phyloP scores from a whole-genome alignment of 1,140 invertebrate genomes.

The Cydia amplana region DNA sequence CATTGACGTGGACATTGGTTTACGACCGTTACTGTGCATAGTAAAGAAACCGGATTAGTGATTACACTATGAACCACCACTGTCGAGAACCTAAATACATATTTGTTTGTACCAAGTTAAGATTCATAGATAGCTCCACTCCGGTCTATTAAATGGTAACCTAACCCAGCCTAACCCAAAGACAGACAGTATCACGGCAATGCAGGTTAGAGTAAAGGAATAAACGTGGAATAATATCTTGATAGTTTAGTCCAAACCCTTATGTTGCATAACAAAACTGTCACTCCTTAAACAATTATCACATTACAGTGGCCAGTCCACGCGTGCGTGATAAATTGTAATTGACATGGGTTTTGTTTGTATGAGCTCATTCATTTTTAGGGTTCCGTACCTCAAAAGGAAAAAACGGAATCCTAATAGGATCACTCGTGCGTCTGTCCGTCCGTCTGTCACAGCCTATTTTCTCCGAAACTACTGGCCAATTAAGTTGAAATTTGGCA shows the following conservation, averaged over 20 bases:
- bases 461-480: too few relatives aligned
- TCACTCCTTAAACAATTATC: slow-evolving; percentile 31
- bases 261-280: slow-evolving; percentile 21
- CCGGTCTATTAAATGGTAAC: not conserved
- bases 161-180: not conserved
- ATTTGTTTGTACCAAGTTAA: not conserved
- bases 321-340: slow-evolving; percentile 24
- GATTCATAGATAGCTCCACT: not conserved
- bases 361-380: slow-evolving; percentile 25
- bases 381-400: too few relatives aligned
- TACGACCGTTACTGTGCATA: too few relatives aligned
- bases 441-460: too few relatives aligned
- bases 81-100: too few relatives aligned
- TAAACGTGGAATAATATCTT: not conserved
- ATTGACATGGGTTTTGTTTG: slow-evolving; percentile 18
- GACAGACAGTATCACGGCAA: not conserved
- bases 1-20: too few relatives aligned
- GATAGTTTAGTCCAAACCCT: not conserved
- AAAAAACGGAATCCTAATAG: too few relatives aligned
- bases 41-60: too few relatives aligned
- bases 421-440: too few relatives aligned
- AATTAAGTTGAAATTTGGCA: too few relatives aligned
- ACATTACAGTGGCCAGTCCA: slow-evolving; percentile 1
- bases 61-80: too few relatives aligned
- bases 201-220: not conserved